Evolutionary conservation across 2,888 invertebrate species (phyloP).

Genomic region (Leptinotarsa rubiginosa): DNA sequence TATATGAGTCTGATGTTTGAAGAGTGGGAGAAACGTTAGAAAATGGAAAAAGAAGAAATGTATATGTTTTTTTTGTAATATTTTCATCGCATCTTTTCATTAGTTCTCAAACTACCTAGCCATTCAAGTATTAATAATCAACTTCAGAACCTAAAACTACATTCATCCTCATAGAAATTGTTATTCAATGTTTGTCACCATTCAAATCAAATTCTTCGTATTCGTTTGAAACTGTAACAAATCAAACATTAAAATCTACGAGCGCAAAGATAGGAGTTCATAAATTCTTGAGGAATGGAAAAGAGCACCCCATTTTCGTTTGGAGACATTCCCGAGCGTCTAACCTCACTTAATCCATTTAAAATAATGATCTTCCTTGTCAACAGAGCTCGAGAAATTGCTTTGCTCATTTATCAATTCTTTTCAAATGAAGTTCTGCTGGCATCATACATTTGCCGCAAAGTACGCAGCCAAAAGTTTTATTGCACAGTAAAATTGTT

Average conservation of each 20-base stretch:
- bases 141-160: too few species aligned
- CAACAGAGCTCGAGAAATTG: not conserved
- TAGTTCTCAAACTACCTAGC: too few species aligned
- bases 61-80: too few species aligned
- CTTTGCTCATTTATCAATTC: conserved; percentile 1
- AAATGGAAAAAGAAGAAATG: too few species aligned
- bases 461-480: conserved; percentile 4
- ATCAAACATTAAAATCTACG: not conserved
- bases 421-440: not conserved
- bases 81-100: too few species aligned
- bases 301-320: not conserved
- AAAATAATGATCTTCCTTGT: conserved; percentile 6
- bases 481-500: conserved; percentile 1
- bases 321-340: not conserved
- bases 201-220: too few species aligned
- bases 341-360: conserved; percentile 3
- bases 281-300: not conserved
- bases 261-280: not conserved
- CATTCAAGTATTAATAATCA: too few species aligned
- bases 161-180: too few species aligned
- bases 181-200: too few species aligned
- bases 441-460: conserved; percentile 6
- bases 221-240: not conserved
- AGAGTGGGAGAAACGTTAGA: too few species aligned
- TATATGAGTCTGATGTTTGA: too few species aligned